Base-by-base conservation (phyloP, 2,797 vertebrate genomes). In the Onychomys arenicola region DNA sequence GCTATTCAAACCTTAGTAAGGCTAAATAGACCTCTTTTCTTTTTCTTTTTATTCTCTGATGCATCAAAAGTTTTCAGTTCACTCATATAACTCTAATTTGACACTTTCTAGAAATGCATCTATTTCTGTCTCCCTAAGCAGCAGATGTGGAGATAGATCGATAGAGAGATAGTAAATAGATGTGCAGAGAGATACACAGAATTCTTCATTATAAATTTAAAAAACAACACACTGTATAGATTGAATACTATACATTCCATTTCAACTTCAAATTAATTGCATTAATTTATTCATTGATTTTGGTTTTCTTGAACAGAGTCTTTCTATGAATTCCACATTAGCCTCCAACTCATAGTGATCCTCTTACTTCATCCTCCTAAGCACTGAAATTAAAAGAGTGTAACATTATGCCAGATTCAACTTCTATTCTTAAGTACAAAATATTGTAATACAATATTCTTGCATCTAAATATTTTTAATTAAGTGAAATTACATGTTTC, bases 181-280 rank as follows among this genome's bases (percentile, higher is more conserved):
- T 2, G 25, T 0, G 5, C 34, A 34, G 17, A 37, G 34, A 57
- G 5, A 75, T 3, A 65, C 2, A 52, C 13, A 59, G 1, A 6
- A 81, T 75, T 90, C 23, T 92, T 29, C 80, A 77, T 75, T 46
- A 5, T 40, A 73, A 67, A 32, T 85, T 94, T 55, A 91, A 86
- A 84, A 40, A 52, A 11, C 37, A 90, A 85, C 23, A 69, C 7
- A 1, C 12, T 43, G 0, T 69, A 49, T 0, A 61, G 14, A 90
- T 85, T 85, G 2, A 17, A 88, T n/a, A 89, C 90, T 94, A 52
- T 85, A 0, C 52, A 73, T 90, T 0, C 1, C 1, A 11, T 57
- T 93, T 90, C 11, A 82, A 63, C 4, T 75, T 43, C 81, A 83
- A 94, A 76, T 37, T 37, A 10, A 23, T 37, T 27, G 25, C 13